Percentiles rank a stretch among this genome's conserved stretches.
Conservation (phyloP, 2,888 invertebrate species). For the Protonemura montana region DNA sequence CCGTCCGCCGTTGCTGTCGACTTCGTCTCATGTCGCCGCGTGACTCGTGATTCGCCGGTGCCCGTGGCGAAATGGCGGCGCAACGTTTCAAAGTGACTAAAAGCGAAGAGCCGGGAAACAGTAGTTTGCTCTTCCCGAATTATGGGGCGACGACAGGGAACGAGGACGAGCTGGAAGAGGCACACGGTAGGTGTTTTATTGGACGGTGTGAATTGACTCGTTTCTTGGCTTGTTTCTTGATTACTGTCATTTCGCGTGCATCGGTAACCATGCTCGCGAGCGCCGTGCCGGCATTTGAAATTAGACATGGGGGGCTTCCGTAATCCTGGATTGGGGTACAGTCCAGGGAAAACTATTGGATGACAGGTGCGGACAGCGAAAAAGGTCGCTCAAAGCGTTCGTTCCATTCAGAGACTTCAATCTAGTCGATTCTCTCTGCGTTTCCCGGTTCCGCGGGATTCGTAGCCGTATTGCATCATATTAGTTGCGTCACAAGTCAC, state of each 20-base stretch:
- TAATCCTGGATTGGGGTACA: background rate
- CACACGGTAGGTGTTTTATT: conserved; percentile 43
- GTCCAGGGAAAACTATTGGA: background rate
- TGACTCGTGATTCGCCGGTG: background rate
- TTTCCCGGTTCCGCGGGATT: background rate
- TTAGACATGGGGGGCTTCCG: background rate
- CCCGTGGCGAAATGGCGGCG: background rate
- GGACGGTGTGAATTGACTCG: background rate
- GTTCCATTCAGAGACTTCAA: background rate
- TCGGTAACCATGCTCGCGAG: background rate
- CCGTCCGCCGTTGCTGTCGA: background rate
- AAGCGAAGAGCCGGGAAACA: conserved; percentile 67
- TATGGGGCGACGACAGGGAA: conserved; percentile 64
- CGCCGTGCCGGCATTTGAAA: background rate
- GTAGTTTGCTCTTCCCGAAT: conserved; percentile 58
- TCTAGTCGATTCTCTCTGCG: background rate
- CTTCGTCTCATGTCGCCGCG: background rate
- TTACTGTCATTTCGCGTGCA: background rate
- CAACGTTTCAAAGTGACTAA: conserved; percentile 68
- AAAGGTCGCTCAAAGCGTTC: background rate
- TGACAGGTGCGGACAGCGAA: no score
- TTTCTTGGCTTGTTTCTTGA: background rate
- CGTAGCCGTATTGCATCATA: background rate
- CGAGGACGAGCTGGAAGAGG: conserved; percentile 52
- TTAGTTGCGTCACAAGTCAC: background rate